These are phyloP conservation scores for Trissolcus basalis DNA, from an alignment of 1,140 invertebrate genomes.

Conservation along the genomic window DNA sequence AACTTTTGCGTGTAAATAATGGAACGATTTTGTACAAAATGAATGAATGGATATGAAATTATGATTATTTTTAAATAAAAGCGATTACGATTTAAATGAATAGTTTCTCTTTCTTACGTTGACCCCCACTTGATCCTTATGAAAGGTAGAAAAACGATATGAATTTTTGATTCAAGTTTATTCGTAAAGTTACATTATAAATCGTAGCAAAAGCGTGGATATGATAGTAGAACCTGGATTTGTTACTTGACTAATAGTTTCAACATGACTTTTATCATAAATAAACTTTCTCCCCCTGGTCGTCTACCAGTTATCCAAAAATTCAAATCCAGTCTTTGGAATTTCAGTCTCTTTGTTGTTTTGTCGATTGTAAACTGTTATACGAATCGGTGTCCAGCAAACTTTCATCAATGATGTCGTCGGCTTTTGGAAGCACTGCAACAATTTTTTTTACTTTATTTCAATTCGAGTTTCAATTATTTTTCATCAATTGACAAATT, in stretches of 20 bases:
- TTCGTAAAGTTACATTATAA: too few relatives aligned
- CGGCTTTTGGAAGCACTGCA: slow-evolving; percentile 69
- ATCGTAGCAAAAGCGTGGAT: too few relatives aligned
- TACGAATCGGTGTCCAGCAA: slow-evolving; percentile 68
- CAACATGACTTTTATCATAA: neutral
- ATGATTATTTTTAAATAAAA: too few relatives aligned
- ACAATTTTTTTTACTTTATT: too few relatives aligned
- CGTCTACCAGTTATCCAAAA: slow-evolving; percentile 83
- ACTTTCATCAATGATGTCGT: slow-evolving; percentile 68
- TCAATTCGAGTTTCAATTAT: too few relatives aligned
- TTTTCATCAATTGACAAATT: too few relatives aligned
- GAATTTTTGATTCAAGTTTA: too few relatives aligned
- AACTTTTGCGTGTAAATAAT: slow-evolving; percentile 66
- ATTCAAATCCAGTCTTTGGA: slow-evolving; percentile 85
- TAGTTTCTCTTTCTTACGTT: too few relatives aligned
- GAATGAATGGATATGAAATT: slow-evolving; percentile 28
- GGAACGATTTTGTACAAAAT: slow-evolving; percentile 64
- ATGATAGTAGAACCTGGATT: neutral
- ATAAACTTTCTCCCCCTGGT: neutral
- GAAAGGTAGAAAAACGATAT: too few relatives aligned
- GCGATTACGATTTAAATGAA: too few relatives aligned
- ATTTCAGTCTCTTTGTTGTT: slow-evolving; percentile 75
- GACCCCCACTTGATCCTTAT: too few relatives aligned
- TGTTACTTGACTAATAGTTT: neutral
- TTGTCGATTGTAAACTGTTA: slow-evolving; percentile 68